Conservation (phyloP, 2,888 invertebrate genomes). For the Drosophila paramelanica region DNA sequence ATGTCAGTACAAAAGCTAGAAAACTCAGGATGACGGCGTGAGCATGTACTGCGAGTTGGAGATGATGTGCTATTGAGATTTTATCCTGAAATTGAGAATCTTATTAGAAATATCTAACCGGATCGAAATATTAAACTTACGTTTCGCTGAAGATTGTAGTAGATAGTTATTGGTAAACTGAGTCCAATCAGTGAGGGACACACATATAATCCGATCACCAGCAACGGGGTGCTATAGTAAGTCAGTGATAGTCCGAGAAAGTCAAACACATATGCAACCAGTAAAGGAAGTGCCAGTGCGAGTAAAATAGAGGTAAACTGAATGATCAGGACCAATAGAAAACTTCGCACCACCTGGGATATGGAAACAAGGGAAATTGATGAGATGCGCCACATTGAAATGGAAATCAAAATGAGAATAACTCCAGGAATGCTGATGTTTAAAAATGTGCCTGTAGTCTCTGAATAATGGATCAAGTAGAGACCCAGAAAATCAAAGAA, state of each 20-base stretch:
- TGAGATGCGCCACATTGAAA: slow-evolving; percentile 76
- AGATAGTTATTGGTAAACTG: slow-evolving; percentile 72
- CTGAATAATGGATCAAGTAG: slow-evolving; percentile 88
- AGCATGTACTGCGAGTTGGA: slow-evolving; percentile 80
- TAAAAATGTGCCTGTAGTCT: slow-evolving; percentile 83
- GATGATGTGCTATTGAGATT: slow-evolving; percentile 62
- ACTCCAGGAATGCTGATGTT: slow-evolving; percentile 82
- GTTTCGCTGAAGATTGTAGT: slow-evolving; percentile 66
- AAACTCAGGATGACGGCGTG: slow-evolving; percentile 76
- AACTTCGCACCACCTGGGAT: slow-evolving; percentile 55
- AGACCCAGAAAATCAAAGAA: slow-evolving; percentile 91
- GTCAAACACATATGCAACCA: slow-evolving; percentile 84
- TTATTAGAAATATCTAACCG: neutral
- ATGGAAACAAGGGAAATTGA: slow-evolving; percentile 41
- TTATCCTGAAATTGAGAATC: slow-evolving; percentile 56
- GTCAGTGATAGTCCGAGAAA: slow-evolving; percentile 85
- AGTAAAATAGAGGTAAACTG: slow-evolving; percentile 71
- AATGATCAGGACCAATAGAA: slow-evolving; percentile 35
- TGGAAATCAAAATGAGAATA: slow-evolving; percentile 73
- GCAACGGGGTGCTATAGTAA: slow-evolving; percentile 87
- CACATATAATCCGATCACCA: slow-evolving; percentile 84
- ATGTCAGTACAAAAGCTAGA: slow-evolving; percentile 61
- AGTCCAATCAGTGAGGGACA: slow-evolving; percentile 82
- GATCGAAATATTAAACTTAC: slow-evolving; percentile 53
- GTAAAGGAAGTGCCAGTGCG: slow-evolving; percentile 76